Evolutionary conservation across 2,113 vertebrate genomes (phyloP).

Genomic region (Scalopus aquaticus): DNA sequence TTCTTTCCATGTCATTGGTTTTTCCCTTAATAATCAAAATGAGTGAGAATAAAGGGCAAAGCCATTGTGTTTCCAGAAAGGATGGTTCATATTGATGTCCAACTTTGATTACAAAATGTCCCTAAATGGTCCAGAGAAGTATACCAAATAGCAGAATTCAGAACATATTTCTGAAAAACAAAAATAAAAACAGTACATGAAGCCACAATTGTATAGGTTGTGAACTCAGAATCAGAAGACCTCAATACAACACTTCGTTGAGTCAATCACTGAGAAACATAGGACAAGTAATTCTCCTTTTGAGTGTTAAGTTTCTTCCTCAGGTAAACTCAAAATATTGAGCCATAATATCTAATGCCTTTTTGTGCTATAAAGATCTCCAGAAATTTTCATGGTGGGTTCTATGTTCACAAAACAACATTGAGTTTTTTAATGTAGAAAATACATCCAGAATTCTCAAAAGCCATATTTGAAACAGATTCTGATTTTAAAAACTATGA

Average conservation of each 20-base stretch:
- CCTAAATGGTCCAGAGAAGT: neutral
- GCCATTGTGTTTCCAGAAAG: neutral
- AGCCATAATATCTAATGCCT: neutral
- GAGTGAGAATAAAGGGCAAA: neutral
- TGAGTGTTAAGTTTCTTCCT: neutral
- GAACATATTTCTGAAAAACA: constrained; percentile 8
- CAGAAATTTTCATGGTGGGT: neutral
- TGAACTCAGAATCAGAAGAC: neutral
- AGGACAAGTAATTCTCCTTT: neutral
- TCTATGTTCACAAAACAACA: neutral
- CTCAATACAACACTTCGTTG: neutral
- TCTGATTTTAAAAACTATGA: neutral
- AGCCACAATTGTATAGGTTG: neutral
- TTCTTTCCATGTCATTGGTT: neutral
- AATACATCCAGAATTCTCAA: neutral
- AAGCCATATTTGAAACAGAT: neutral
- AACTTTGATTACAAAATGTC: neutral
- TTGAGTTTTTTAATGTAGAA: neutral
- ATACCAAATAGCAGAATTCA: neutral
- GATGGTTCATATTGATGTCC: neutral
- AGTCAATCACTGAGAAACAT: neutral
- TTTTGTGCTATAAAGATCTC: neutral
- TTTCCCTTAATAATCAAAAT: neutral
- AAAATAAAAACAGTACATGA: neutral
- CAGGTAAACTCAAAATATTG: neutral